Evolutionary conservation across 2,113 vertebrate species (phyloP).

Genomic region (Phaetusa simplex): DNA sequence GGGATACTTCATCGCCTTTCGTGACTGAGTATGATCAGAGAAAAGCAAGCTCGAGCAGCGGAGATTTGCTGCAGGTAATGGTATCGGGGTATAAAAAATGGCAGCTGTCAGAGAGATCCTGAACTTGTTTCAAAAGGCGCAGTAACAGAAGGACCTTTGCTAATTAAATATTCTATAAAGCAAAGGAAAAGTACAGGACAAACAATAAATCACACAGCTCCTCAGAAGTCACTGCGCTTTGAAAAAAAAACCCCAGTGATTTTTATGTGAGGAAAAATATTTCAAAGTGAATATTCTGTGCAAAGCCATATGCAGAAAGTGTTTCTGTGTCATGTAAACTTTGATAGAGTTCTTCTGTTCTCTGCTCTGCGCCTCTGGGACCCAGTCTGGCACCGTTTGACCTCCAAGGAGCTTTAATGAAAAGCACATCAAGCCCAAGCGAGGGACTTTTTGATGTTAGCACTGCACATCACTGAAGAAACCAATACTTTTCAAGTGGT

Average conservation of each 20-base stretch:
- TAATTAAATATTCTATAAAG: constrained; percentile 59
- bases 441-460: constrained; percentile 16
- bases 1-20: not conserved
- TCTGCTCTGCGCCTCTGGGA: not conserved
- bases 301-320: constrained; percentile 32
- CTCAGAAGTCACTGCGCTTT: not conserved
- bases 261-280: constrained; percentile 33
- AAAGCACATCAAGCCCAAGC: constrained; percentile 9
- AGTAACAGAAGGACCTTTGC: constrained; percentile 16
- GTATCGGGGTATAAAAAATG: constrained; percentile 44
- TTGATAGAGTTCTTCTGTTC: constrained; percentile 36
- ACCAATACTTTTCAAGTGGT: not conserved
- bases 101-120: constrained; percentile 54
- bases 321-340: constrained; percentile 24
- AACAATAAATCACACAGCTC: constrained; percentile 53
- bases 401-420: constrained; percentile 27
- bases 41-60: constrained; percentile 43
- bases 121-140: constrained; percentile 21
- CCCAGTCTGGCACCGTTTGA: not conserved
- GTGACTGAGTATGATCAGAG: constrained; percentile 51
- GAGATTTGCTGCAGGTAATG: constrained; percentile 69
- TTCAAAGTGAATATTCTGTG: constrained; percentile 18
- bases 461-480: not conserved
- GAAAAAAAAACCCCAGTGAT: not conserved
- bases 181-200: constrained; percentile 15